phyloP scores from a whole-genome alignment of 2,888 invertebrate genomes.

The Graphium colonna region DNA sequence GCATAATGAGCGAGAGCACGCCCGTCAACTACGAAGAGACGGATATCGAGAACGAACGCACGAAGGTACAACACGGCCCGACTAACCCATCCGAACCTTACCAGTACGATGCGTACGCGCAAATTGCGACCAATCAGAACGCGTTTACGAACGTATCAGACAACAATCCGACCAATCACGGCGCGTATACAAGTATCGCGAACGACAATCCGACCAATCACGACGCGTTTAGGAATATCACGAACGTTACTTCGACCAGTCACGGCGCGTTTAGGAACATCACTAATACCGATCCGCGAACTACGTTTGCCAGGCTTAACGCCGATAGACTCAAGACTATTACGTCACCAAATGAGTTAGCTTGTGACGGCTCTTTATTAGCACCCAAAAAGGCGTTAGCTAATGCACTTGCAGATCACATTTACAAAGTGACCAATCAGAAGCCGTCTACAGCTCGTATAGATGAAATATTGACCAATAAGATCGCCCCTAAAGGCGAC shows the following conservation, averaged over 20 bases:
- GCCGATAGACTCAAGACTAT: slow-evolving; percentile 69
- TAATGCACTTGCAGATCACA: slow-evolving; percentile 69
- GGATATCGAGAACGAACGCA: slow-evolving; percentile 65
- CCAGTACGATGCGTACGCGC: slow-evolving; percentile 41
- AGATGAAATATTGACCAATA: slow-evolving; percentile 71
- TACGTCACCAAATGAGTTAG: slow-evolving; percentile 50
- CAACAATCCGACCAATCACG: neutral
- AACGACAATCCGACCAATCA: neutral
- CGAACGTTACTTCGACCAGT: slow-evolving; percentile 29
- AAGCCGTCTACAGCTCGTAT: slow-evolving; percentile 71
- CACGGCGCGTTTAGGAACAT: slow-evolving; percentile 53
- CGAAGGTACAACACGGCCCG: slow-evolving; percentile 76
- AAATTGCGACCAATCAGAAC: slow-evolving; percentile 23
- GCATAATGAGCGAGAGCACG: slow-evolving; percentile 66
- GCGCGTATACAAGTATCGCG: slow-evolving; percentile 25
- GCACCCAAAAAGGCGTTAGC: slow-evolving; percentile 72
- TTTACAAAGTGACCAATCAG: slow-evolving; percentile 77
- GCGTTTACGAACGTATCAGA: neutral
- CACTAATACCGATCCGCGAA: slow-evolving; percentile 62
- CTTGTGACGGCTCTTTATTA: slow-evolving; percentile 54
- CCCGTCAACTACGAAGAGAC: slow-evolving; percentile 62
- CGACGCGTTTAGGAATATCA: slow-evolving; percentile 25
- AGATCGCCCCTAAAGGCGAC: slow-evolving; percentile 48
- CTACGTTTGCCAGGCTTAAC: slow-evolving; percentile 65
- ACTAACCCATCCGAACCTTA: slow-evolving; percentile 69